Evolutionary conservation across 1,140 invertebrate genomes (phyloP).

Genomic region (Bombus consobrinus): DNA sequence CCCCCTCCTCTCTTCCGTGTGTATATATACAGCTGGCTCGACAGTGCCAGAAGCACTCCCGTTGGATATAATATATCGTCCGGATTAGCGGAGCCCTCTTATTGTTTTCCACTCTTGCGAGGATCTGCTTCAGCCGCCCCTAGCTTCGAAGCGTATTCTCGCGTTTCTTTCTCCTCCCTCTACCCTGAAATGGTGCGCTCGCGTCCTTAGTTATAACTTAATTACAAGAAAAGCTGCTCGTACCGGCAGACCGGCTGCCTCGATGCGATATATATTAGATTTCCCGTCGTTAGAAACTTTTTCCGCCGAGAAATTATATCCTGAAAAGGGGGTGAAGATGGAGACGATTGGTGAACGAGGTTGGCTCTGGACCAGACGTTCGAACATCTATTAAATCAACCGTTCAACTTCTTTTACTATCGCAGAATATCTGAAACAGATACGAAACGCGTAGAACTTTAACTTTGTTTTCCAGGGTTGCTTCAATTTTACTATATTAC

Average conservation of each 20-base stretch:
- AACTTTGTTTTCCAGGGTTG: too few relatives aligned
- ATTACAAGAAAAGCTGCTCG: constrained; percentile 81
- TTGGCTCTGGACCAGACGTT: neutral
- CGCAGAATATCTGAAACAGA: too few relatives aligned
- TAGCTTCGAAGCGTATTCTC: constrained; percentile 51
- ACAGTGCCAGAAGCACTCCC: constrained; percentile 79
- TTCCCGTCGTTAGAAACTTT: constrained; percentile 79
- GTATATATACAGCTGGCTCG: constrained; percentile 33
- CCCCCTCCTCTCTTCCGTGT: neutral
- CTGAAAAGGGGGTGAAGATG: constrained; percentile 4
- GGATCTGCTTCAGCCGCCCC: constrained; percentile 35
- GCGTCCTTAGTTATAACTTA: constrained; percentile 80
- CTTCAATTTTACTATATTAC: too few relatives aligned
- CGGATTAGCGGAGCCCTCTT: constrained; percentile 79
- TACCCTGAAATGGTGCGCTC: constrained; percentile 15
- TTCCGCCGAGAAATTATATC: constrained; percentile 75
- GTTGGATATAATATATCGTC: constrained; percentile 81
- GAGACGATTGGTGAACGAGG: neutral
- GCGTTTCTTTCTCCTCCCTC: constrained; percentile 46
- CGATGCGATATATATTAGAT: constrained; percentile 79
- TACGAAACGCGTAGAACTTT: too few relatives aligned
- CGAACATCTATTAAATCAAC: neutral
- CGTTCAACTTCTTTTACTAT: too few relatives aligned
- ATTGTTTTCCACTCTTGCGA: constrained; percentile 81
- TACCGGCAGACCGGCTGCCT: constrained; percentile 58